A percentile compares a stretch with the other conserved stretches of the same genome.
phyloP scores from a whole-genome alignment of 2,113 vertebrate genomes.

The Pao palembangensis region DNA sequence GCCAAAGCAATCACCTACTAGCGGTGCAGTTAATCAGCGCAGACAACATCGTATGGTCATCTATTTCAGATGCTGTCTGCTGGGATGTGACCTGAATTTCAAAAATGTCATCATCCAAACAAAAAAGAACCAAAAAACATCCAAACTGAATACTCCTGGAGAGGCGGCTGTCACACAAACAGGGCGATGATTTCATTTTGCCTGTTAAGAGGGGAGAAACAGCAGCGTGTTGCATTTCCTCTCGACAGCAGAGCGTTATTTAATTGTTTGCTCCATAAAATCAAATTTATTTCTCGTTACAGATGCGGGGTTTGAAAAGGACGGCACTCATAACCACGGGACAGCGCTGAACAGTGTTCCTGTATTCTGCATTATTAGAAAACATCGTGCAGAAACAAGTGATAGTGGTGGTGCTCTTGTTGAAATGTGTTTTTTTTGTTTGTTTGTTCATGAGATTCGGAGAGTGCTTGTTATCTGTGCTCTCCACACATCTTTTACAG shows the following conservation, averaged over 20 bases:
- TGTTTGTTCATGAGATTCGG: constrained; percentile 64
- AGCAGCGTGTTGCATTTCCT: constrained; percentile 30
- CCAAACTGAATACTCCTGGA: neutral
- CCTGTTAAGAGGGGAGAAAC: constrained; percentile 13
- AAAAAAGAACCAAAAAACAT: neutral
- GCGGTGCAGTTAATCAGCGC: constrained; percentile 54
- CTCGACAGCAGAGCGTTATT: constrained; percentile 24
- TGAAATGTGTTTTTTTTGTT: constrained; percentile 43
- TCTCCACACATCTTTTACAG: constrained; percentile 53
- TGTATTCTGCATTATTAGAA: no score
- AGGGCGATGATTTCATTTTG: constrained; percentile 36
- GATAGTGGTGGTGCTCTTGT: constrained; percentile 34
- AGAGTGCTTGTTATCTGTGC: constrained; percentile 61
- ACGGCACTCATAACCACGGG: constrained; percentile 30
- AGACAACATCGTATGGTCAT: constrained; percentile 57
- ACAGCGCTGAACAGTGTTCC: constrained; percentile 6
- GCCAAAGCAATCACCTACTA: constrained; percentile 41
- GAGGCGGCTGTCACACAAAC: constrained; percentile 15
- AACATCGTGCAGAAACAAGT: no score
- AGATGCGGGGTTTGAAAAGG: constrained; percentile 26
- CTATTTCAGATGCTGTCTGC: constrained; percentile 42
- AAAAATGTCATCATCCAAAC: constrained; percentile 18
- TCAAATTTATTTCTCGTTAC: constrained; percentile 66
- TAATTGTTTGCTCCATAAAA: constrained; percentile 29
- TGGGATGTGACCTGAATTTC: constrained; percentile 38